phyloP scores from a whole-genome alignment of 64 coral and sea anemone species.

The Trachythela sp. region DNA sequence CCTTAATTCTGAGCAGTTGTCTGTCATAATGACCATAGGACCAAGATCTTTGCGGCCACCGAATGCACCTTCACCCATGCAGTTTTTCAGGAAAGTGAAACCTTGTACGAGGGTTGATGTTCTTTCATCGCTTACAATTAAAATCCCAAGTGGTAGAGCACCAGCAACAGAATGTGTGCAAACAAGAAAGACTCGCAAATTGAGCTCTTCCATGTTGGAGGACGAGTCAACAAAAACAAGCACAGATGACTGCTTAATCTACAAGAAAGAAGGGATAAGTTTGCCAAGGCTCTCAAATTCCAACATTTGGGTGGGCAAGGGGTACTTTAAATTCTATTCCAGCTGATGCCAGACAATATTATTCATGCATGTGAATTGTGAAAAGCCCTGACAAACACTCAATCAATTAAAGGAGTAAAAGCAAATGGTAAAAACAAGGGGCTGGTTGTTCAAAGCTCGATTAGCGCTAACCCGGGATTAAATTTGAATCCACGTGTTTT shows the following conservation, averaged over 20 bases:
- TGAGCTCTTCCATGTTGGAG: constrained; percentile 2
- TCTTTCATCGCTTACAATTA: neutral
- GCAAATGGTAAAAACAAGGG: too few species aligned
- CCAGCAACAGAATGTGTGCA: constrained; percentile 9
- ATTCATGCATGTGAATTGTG: too few species aligned
- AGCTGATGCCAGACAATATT: too few species aligned
- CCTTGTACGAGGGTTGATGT: neutral
- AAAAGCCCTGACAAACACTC: too few species aligned
- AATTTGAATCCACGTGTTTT: too few species aligned
- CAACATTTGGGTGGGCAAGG: too few species aligned
- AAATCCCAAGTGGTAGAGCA: neutral
- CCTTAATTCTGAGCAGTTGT: neutral
- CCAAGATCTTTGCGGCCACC: neutral
- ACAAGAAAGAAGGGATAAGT: too few species aligned
- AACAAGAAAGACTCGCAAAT: neutral
- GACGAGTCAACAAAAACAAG: constrained; percentile 3
- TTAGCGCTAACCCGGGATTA: too few species aligned
- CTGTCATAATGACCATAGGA: neutral
- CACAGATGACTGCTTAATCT: neutral
- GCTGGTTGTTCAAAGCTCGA: too few species aligned
- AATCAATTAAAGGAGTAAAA: too few species aligned
- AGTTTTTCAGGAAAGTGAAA: neutral
- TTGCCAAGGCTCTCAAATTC: too few species aligned
- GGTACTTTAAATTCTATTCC: too few species aligned
- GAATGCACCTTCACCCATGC: neutral